Evolutionary conservation across 1,140 invertebrate genomes (phyloP).

Genomic region (Anoplophora glabripennis): DNA sequence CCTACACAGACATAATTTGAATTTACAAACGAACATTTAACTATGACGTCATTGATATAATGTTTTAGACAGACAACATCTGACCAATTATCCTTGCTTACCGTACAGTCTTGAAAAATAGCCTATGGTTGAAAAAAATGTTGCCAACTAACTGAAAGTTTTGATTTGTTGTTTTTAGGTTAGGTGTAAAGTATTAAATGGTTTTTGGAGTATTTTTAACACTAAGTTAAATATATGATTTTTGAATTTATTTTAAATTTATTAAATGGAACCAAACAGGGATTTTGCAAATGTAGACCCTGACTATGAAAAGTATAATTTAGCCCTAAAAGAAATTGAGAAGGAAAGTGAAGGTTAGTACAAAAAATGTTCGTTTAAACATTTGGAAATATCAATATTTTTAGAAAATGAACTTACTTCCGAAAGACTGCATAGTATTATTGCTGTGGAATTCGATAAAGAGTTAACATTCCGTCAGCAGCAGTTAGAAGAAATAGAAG

Average conservation of each 20-base stretch:
- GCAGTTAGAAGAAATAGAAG: constrained; percentile 54
- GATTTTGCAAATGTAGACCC: constrained; percentile 32
- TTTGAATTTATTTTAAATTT: constrained; percentile 1
- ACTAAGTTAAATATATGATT: constrained; percentile 2
- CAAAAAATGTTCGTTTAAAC: constrained; percentile 3
- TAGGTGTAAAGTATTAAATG: constrained; percentile 1
- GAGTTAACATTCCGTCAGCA: constrained; percentile 39
- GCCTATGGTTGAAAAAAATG: too few species aligned
- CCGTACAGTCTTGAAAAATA: too few species aligned
- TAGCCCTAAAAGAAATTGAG: constrained; percentile 28
- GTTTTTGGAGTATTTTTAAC: constrained; percentile 5
- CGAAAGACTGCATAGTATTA: constrained; percentile 33
- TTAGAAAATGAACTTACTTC: constrained; percentile 36
- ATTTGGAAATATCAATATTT: constrained; percentile 15
- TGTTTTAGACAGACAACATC: too few species aligned
- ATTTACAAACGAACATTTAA: too few species aligned
- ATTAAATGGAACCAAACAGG: constrained; percentile 11
- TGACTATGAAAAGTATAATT: constrained; percentile 39
- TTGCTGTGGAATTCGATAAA: constrained; percentile 42
- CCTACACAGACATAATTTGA: too few species aligned
- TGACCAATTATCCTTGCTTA: too few species aligned
- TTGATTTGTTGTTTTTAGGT: constrained; percentile 12
- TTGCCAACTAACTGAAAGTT: background rate
- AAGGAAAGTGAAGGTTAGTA: constrained; percentile 39
- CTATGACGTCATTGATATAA: too few species aligned